These are phyloP conservation scores for Galagoides demidoff DNA, from an alignment of 2,797 vertebrate genomes.

Conservation along the genomic window DNA sequence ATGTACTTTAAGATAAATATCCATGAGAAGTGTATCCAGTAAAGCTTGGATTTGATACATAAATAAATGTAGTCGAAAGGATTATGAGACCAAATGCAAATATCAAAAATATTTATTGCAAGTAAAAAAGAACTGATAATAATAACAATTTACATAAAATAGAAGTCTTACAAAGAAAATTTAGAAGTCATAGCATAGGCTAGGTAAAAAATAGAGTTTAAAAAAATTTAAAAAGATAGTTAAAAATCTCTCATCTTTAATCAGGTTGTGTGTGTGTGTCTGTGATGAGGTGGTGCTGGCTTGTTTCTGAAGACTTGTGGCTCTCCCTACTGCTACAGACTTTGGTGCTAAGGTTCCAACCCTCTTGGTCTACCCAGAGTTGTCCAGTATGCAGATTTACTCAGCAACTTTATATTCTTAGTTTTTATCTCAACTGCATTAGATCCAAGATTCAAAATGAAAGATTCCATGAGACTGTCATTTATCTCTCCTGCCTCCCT, in stretches of 20 bases:
- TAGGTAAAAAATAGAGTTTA: background rate
- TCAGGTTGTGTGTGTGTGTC: background rate
- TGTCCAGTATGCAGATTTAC: background rate
- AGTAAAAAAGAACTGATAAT: background rate
- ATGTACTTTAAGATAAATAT: background rate
- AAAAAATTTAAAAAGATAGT: background rate
- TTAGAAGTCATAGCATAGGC: background rate
- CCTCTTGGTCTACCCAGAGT: background rate
- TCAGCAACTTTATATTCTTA: background rate
- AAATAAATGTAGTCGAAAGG: background rate
- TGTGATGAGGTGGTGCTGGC: background rate
- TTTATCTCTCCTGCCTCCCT: background rate
- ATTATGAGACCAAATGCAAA: background rate
- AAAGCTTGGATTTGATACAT: background rate
- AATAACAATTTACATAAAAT: background rate
- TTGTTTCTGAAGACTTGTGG: background rate
- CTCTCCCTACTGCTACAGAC: background rate
- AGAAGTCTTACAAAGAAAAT: background rate
- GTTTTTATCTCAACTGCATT: background rate
- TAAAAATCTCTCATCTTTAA: background rate
- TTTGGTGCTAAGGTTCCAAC: background rate
- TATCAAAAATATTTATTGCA: slow-evolving; percentile 7
- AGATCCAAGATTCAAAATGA: background rate
- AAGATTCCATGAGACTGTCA: background rate
- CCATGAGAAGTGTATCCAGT: background rate